Conservation (phyloP, 2,888 invertebrate genomes). For the Meta bourneti region DNA sequence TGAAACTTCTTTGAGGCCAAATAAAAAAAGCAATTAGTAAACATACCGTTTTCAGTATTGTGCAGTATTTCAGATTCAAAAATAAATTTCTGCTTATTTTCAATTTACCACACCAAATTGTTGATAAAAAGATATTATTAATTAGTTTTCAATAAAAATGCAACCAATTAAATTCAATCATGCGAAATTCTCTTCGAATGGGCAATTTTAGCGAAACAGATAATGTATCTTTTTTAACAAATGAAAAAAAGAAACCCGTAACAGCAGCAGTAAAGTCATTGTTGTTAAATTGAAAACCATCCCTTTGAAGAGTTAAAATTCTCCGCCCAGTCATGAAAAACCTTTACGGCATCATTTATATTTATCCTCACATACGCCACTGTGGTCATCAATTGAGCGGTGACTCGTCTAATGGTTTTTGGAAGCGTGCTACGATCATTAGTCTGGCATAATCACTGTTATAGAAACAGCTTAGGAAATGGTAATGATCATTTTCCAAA, state of each 20-base stretch:
- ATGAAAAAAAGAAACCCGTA: neutral
- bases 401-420: conserved; percentile 56
- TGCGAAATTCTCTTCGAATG: too few species aligned
- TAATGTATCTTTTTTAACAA: neutral
- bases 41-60: too few species aligned
- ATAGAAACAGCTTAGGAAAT: conserved; percentile 32
- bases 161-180: too few species aligned
- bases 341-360: conserved; percentile 16
- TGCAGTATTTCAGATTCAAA: too few species aligned
- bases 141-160: too few species aligned
- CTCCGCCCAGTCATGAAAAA: neutral
- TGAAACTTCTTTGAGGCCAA: too few species aligned
- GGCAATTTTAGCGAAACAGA: too few species aligned
- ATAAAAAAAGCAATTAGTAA: too few species aligned
- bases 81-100: too few species aligned
- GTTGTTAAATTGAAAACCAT: neutral
- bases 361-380: neutral
- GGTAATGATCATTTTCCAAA: conserved; percentile 60
- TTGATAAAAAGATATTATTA: too few species aligned
- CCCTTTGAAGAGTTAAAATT: neutral
- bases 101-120: too few species aligned
- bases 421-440: conserved; percentile 63
- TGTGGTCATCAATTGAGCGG: neutral
- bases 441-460: conserved; percentile 56
- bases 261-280: neutral